These are phyloP conservation scores for Smittia sp. DNA, from an alignment of 2,888 invertebrate genomes.

Conservation along the genomic window DNA sequence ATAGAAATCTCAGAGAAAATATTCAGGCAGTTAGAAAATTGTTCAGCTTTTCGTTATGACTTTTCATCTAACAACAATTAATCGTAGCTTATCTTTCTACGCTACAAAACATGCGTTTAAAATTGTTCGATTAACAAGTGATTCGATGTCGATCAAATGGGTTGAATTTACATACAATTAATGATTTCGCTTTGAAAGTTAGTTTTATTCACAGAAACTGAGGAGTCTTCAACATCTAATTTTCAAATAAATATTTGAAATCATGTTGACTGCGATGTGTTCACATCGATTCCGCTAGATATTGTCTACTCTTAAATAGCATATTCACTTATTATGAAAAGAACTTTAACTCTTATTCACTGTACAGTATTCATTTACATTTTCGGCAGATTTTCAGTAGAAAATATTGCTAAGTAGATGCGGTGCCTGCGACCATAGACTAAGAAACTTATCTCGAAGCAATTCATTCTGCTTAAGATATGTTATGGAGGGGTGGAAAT, in stretches of 20 bases:
- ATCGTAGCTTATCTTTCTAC: not conserved
- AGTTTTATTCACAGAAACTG: too few species aligned
- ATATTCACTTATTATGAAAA: not conserved
- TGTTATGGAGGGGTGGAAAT: not conserved
- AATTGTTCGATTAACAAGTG: constrained; percentile 20
- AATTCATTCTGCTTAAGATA: not conserved
- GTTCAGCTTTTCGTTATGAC: not conserved
- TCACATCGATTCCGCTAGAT: too few species aligned
- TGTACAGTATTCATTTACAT: not conserved
- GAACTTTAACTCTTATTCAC: not conserved
- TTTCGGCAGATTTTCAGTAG: not conserved
- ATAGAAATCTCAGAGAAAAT: not conserved
- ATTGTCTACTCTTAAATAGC: constrained; percentile 3
- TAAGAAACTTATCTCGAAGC: not conserved
- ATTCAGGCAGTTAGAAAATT: not conserved
- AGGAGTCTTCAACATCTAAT: too few species aligned
- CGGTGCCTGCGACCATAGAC: not conserved
- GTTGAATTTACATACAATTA: not conserved
- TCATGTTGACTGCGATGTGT: too few species aligned
- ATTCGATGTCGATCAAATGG: constrained; percentile 9
- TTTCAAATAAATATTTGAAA: too few species aligned
- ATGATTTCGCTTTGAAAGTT: too few species aligned
- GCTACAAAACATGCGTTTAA: not conserved
- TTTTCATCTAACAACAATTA: constrained; percentile 8
- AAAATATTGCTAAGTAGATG: constrained; percentile 13